Evolutionary conservation across 1,140 invertebrate genomes (phyloP), one percentile per base, ranked within the genome.

Genomic region (Cyphomyrmex costatus): DNA sequence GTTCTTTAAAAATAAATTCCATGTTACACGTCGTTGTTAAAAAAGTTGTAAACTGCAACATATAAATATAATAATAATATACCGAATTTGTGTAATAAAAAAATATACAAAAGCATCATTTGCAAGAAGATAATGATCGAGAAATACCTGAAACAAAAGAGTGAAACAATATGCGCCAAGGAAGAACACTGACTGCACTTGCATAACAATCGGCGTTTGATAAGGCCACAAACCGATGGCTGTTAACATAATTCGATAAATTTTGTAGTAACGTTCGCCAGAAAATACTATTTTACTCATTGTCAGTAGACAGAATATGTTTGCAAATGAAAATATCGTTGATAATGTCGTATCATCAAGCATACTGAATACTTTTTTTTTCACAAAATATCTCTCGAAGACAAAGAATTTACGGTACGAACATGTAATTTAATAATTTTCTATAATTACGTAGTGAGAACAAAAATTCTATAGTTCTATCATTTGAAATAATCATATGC

Each of bases 171-270:
- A 27, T 14, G 8, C 30, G 16, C 60, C 5, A 0, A 27, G 49
- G n/a, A 36, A 19, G 21, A 56, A n/a, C 68, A 24, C 3, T 19
- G 21, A 10, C 14, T 53, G 77, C 21, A 77, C 36, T 42, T n/a
- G 60, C 19, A 58, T 33, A 56, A 68, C 19, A 16, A 19, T 80
- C 14, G 6, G 3, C 5, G 33, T 56, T n/a, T 68, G 63, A 80
- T 80, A 80, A n/a, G 77, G 77, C 77, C 77, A 80, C 30, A 80
- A 27, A 19, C 77, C 77, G 33, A 80, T 51, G 3, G 5, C 8
- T 27, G 77, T 16, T 19, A 80, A 10, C 27, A 27, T 36, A 2
- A 80, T 70, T 0, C 21, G 46, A 56, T 42, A 10, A 6, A 80
- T 24, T 2, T 68, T 24, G n/a, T 68, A 80, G 10, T 68, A 68